Evolutionary conservation across 2,113 vertebrate genomes (phyloP), one percentile per base, ranked within the genome.

Genomic region (Mobula hypostoma): DNA sequence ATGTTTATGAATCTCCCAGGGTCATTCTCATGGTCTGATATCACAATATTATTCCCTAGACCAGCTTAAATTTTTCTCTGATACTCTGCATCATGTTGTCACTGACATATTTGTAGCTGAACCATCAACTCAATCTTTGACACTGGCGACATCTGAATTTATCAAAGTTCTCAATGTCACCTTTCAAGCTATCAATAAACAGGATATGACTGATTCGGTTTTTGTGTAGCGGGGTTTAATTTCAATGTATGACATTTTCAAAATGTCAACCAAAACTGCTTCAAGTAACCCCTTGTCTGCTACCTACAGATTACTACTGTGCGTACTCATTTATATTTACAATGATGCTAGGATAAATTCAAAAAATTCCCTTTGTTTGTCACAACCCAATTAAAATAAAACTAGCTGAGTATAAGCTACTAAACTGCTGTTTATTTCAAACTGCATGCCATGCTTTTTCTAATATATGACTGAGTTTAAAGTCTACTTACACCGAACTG

Each of bases 21-120:
- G 68, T 92, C n/a, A 92, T 40, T 92, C n/a, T 92, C 68, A 36
- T 63, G 58, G 14, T 15, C 58, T 66, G 66, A 92, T 24, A 72
- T 92, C 66, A 93, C 19, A n/a, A 72, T 36, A 93, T 93, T 93
- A 74, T 56, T 93, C 90, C 17, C 68, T 36, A 74, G 68, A 93
- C 90, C 27, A 27, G 36, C 68, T 48, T 93, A 74, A 48, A 93
- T 27, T 48, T 48, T 74, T 74, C 68, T 5, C 27, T n/a, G 11
- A 29, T 68, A 68, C 29, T 29, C n/a, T 88, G 82, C 82, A 85
- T 29, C n/a, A 91, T 70, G 63, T 92, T 72, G 36, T 58, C n/a
- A 36, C 32, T 72, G 32, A 92, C 90, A 72, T 12, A 12, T 74
- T 93, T 93, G 70, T 27, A 74, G 24, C 90, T 40, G 21, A 63